Conservation (phyloP, 2,888 invertebrate genomes). For the Nephrotoma appendiculata region DNA sequence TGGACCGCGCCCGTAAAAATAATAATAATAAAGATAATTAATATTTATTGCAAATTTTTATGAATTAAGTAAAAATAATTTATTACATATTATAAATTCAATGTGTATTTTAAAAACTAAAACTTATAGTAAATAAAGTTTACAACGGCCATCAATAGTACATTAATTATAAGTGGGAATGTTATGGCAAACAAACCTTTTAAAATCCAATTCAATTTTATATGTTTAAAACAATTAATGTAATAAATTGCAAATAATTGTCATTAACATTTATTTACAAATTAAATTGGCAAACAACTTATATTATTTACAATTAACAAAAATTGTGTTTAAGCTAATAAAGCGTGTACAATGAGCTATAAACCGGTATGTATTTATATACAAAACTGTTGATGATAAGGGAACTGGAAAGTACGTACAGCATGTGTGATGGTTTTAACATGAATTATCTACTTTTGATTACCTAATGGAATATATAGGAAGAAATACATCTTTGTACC, state of each 20-base stretch:
- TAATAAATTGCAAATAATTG: not conserved
- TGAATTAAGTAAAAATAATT: not conserved
- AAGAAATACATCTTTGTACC: too few species aligned
- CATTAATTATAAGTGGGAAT: not conserved
- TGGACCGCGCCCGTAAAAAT: too few species aligned
- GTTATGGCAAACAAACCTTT: not conserved
- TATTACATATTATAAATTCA: not conserved
- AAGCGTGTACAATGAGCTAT: not conserved
- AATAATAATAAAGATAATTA: too few species aligned
- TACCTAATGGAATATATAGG: too few species aligned
- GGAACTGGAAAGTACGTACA: not conserved
- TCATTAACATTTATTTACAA: not conserved
- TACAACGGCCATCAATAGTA: not conserved
- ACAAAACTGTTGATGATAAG: not conserved
- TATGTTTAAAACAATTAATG: not conserved
- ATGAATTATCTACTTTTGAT: too few species aligned
- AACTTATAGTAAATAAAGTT: not conserved
- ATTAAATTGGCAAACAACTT: not conserved
- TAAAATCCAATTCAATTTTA: not conserved
- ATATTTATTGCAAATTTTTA: not conserved
- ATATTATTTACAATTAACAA: not conserved
- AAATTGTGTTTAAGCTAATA: not conserved
- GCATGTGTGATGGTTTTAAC: not conserved
- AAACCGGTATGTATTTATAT: not conserved
- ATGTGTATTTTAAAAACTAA: not conserved